Evolutionary conservation across 1,140 invertebrate genomes (phyloP), one percentile per base, ranked within the genome.

Genomic region (Tribolium madens): DNA sequence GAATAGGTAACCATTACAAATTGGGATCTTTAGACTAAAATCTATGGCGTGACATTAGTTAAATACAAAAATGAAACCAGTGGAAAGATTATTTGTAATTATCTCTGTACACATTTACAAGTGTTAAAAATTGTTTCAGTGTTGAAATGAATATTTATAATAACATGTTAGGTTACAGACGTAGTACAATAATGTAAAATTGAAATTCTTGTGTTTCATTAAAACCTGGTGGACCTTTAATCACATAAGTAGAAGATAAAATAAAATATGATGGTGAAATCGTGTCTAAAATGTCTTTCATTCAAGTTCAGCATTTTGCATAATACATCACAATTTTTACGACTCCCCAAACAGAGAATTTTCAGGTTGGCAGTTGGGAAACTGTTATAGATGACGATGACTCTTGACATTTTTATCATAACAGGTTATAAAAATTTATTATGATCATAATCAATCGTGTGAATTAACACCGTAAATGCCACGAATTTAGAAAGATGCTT

Each of bases 381-480:
- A 9, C 17, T 57, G 52, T 21, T 21, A 26, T 53, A 9, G 17
- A 26, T 10, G 18, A 17, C 18, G 52, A 57, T 21, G 52, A 57
- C 52, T 57, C 52, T 57, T 57, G 52, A 57, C 52, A 57, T 57
- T 57, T 57, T 57, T 57, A 21, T 57, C 18, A 7, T 21, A 4
- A 57, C 52, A 57, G 52, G 52, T 57, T 57, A 57, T 57, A 57
- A 21, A 57, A 57, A 57, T 57, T 57, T 18, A 57, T 57, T 57
- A 21, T 57, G 10, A 1, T 18, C 17, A 17, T 57, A 57, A 26
- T 57, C 52, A 57, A 57, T 57, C 18, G 52, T 57, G 52, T 57
- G 14, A 57, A 57, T 57, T 57, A 57, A 57, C 4, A 18, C 18
- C 2, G 15, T 21, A 57, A 57, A 57, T 57, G 52, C 18, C 52